These are phyloP conservation scores for Amblyornis subalaris DNA, from an alignment of 2,113 vertebrate genomes.

Conservation along the genomic window DNA sequence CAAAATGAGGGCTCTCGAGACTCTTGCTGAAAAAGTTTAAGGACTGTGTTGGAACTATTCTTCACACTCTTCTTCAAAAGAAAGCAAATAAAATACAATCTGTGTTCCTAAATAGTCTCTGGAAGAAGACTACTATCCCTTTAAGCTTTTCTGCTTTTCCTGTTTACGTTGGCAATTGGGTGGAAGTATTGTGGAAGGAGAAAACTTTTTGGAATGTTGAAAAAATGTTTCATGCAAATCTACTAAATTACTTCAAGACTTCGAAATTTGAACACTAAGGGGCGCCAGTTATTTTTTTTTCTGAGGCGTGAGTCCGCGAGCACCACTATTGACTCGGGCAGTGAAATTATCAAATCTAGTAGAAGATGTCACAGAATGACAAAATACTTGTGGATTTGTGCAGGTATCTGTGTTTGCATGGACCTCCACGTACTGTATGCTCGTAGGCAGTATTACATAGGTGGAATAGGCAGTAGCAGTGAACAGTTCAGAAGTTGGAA, in stretches of 20 bases:
- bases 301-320: not conserved
- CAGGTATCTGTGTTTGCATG: not conserved
- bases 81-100: not conserved
- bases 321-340: not conserved
- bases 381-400: not conserved
- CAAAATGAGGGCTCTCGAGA: not conserved
- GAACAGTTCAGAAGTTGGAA: not conserved
- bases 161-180: conserved; percentile 70
- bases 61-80: not conserved
- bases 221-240: conserved; percentile 67
- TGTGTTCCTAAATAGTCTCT: not conserved
- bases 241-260: conserved; percentile 52
- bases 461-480: not conserved
- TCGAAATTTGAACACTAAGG: conserved; percentile 76
- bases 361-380: not conserved
- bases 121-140: conserved; percentile 45
- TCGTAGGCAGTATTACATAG: not conserved
- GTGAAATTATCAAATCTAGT: not conserved
- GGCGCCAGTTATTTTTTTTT: conserved; percentile 76
- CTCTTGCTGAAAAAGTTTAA: not conserved
- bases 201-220: conserved; percentile 83
- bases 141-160: conserved; percentile 69
- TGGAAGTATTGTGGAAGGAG: conserved; percentile 71
- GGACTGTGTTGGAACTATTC: not conserved
- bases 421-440: not conserved